Base-by-base conservation (phyloP, 2,888 invertebrate genomes). In the Incurvaria masculella region DNA sequence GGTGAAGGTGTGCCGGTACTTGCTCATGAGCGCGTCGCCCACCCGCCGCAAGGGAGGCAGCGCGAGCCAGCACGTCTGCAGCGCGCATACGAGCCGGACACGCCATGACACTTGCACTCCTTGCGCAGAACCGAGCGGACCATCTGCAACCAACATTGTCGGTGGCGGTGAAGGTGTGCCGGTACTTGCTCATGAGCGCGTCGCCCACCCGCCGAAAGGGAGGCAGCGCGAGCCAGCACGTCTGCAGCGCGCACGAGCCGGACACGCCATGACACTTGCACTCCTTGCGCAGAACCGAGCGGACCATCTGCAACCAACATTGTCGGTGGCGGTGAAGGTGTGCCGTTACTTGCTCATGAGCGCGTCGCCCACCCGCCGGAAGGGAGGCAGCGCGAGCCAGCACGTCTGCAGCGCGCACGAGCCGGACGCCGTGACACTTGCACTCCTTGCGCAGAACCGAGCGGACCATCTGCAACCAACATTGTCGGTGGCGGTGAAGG, bases 231-330 rank as follows among this genome's bases (percentile, higher is more conserved):
- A 89, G 88, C 97, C 97, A 97, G 72, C 97, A 97, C n/a, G 97
- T 97, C 68, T 92, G 89, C 79, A 96, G 86, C 3, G 94, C 92
- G 66, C 97, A 97, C 49, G 95, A 95, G 1, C 97, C 97, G 46
- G 95, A 95, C 50, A 97, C 94, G n/a, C 97, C 97, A 72, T 97
- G 97, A 63, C 97, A 97, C 72, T 96, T 96, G 81, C 97, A 97
- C 69, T 94, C 93, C 44, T 88, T 86, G 53, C 85, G 82, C 46
- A 89, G 80, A 54, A 87, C 79, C 59, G 85, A 81, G 68, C 89
- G 89, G 41, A 91, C 87, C 61, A 87, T 81, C 91, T 91, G 69
- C 19, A 66, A 68, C n/a, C n/a, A n/a, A n/a, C n/a, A n/a, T n/a
- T n/a, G n/a, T n/a, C n/a, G n/a, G n/a, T n/a, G n/a, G n/a, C n/a